Base-by-base conservation (phyloP, 2,797 vertebrate species). In the Prunella strophiata region DNA sequence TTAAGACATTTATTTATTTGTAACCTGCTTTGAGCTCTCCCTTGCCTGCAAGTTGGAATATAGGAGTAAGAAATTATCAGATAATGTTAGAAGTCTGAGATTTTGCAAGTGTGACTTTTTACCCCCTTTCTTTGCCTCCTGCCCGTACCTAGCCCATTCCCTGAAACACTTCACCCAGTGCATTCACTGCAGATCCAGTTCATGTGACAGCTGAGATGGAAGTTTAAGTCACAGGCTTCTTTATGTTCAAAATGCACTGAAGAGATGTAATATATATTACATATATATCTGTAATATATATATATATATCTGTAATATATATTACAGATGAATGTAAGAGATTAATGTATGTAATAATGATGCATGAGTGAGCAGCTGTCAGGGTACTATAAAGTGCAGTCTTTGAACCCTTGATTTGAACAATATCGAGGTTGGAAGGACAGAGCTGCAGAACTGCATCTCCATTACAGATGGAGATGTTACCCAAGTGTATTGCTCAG, bases 81-180 rank as follows among this genome's bases (percentile, higher is more conserved):
- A 13, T 65, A 59, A 34, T 32, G 10, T 50, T 66, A n/a, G 21
- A 90, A 80, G 15, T 27, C 21, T n/a, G 45, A 59, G 57, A 85
- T 63, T 59, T 81, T 87, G 7, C 16, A 74, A 58, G 11, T 74
- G 48, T 59, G 30, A 10, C 23, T 38, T 29, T 12, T 38, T 19
- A 1, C 3, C 51, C 22, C 7, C 8, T 29, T 54, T 66, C 34
- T 67, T 61, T 21, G 15, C n/a, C 51, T 63, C 17, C 29, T 22
- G 2, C 7, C 2, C 0, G 2, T n/a, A 25, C 29, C 29, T 40
- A 14, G 9, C 5, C 3, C 2, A 2, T 68, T 79, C 7, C 15
- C 13, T 76, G 54, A 70, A 85, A 57, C 10, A 27, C 10, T 71
- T 80, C 12, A 47, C 11, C 30, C 30, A 16, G 40, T 74, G 32